Conservation (phyloP, 2,888 invertebrate genomes). For the Parochlus steinenii region DNA sequence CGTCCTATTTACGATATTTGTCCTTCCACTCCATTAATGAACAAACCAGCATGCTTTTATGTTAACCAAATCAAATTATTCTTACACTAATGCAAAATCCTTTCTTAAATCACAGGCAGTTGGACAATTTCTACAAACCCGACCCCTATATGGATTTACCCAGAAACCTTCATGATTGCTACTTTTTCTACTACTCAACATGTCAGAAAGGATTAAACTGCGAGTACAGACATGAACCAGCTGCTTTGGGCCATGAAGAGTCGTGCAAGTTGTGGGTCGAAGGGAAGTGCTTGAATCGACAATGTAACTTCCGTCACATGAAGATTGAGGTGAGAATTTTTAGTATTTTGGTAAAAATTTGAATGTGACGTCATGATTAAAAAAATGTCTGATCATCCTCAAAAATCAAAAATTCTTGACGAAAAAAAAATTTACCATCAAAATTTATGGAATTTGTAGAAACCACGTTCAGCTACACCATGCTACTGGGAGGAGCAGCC, state of each 20-base stretch:
- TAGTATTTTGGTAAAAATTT: constrained; percentile 8
- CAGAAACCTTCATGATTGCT: constrained; percentile 69
- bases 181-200: constrained; percentile 76
- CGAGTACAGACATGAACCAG: constrained; percentile 69
- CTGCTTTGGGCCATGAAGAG: constrained; percentile 65
- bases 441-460: constrained; percentile 35
- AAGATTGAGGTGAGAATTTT: constrained; percentile 47
- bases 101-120: no score
- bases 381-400: constrained; percentile 12
- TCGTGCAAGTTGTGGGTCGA: constrained; percentile 70
- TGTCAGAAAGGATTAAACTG: constrained; percentile 72
- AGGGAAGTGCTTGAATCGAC: constrained; percentile 59
- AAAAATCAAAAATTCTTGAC: not conserved
- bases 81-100: no score
- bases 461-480: constrained; percentile 64
- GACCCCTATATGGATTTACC: no score
- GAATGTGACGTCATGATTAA: constrained; percentile 9
- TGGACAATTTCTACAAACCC: no score
- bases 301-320: constrained; percentile 74
- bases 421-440: constrained; percentile 9
- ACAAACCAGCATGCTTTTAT: no score
- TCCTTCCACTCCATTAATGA: no score
- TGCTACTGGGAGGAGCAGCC: constrained; percentile 83
- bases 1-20: no score
- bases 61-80: no score